phyloP scores from a whole-genome alignment of 1,140 invertebrate species.

The Episyrphus balteatus region DNA sequence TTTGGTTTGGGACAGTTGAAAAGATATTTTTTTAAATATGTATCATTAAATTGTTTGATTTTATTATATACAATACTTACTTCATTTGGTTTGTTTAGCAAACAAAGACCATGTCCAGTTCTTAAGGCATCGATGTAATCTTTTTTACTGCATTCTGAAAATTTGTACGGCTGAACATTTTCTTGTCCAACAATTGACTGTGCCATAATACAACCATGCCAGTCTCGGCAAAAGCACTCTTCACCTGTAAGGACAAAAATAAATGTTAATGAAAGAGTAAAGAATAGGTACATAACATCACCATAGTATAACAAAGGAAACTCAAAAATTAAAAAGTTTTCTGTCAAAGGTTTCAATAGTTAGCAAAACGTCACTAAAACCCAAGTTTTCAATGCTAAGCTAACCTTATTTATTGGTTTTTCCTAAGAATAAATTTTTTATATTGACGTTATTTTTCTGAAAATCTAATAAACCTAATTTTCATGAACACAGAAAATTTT shows the following conservation, averaged over 20 bases:
- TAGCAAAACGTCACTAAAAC: too few species aligned
- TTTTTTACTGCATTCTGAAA: conserved; percentile 76
- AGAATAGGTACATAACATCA: background rate
- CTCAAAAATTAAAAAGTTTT: background rate
- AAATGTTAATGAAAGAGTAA: background rate
- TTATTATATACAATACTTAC: conserved; percentile 37
- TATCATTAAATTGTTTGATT: background rate
- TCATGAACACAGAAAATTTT: too few species aligned
- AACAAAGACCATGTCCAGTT: conserved; percentile 69
- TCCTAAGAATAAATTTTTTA: too few species aligned
- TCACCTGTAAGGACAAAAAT: conserved; percentile 25
- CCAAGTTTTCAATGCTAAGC: too few species aligned
- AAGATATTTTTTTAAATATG: background rate
- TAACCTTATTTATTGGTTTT: too few species aligned
- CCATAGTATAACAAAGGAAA: background rate
- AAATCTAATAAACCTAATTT: too few species aligned
- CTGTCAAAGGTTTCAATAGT: too few species aligned
- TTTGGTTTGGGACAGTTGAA: background rate
- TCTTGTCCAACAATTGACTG: conserved; percentile 82
- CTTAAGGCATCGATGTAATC: conserved; percentile 74
- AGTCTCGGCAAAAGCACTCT: conserved; percentile 79
- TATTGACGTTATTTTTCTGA: too few species aligned
- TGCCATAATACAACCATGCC: conserved; percentile 94
- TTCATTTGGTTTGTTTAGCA: conserved; percentile 87
- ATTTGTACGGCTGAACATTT: conserved; percentile 88